Base-by-base conservation (phyloP, 2,888 invertebrate genomes). In the Pachycephus smyrnensis region DNA sequence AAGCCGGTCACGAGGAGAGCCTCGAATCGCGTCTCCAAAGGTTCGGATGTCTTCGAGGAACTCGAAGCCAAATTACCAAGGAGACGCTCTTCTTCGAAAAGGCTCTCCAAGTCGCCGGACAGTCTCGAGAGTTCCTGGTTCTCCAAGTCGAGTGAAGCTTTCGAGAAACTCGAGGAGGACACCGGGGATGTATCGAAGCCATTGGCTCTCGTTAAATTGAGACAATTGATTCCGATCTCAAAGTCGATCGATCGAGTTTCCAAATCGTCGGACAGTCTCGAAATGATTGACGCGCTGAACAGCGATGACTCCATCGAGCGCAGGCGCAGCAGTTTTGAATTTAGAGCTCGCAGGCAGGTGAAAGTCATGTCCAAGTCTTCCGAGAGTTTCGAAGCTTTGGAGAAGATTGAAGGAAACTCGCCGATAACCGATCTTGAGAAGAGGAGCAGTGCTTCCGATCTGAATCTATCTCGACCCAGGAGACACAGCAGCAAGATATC, bases 231-330 rank as follows among this genome's bases (percentile, higher is more conserved):
- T 40, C 82, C 84, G 30, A 88, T 90, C 30, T 89, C 89, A 11
- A 89, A 89, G 36, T 89, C 88, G n/a, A 86, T 81, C 79, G 89
- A 90, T 31, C 84, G 87, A 11, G 89, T 89, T 23, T 89, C 88
- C 30, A 89, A 90, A 73, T 89, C 89, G 0, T 86, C 90, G 3
- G 90, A 91, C 75, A 91, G 90, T 55, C 77, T 91, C 31, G 90
- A 90, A 73, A 86, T 84, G 4, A 84, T 89, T 6, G 88, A 89
- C 33, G 85, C 87, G 0, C 80, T 86, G 23, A 78, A 84, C 37
- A 89, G 87, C 80, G 87, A 88, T 73, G 86, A 88, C 68, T 87
- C 86, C 1, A 83, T 87, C 75, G 87, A 87, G 32, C 81, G 84
- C 74, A 77, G 87, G 33, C 81, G 89, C 36, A 87, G 88, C 79